Conservation (phyloP, 1,140 invertebrate species). For the Atta cephalotes region DNA sequence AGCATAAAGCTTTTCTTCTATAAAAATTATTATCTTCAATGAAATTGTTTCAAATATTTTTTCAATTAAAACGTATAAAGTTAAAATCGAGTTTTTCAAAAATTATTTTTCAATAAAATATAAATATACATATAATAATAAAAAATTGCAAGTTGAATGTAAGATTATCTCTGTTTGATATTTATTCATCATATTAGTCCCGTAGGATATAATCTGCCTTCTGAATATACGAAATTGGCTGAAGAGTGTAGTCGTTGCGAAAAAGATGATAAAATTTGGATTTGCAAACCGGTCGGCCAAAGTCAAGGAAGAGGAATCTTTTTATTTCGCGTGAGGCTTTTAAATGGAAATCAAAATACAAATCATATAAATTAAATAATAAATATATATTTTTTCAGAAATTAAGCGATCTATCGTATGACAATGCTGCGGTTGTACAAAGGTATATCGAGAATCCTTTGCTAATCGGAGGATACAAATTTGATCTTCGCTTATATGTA, state of each 20-base stretch:
- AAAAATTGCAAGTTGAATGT: background rate
- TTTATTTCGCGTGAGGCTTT: conserved; percentile 90
- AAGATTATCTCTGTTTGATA: background rate
- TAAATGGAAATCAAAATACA: background rate
- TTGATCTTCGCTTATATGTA: conserved; percentile 94
- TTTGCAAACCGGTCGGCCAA: conserved; percentile 94
- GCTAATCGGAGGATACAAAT: conserved; percentile 95
- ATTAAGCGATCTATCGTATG: conserved; percentile 91
- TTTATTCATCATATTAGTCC: conserved; percentile 87
- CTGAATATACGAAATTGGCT: conserved; percentile 94
- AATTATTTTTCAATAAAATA: background rate
- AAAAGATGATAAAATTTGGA: conserved; percentile 89
- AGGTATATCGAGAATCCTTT: conserved; percentile 95
- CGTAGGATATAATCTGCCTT: conserved; percentile 92
- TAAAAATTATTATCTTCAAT: background rate
- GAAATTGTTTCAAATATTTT: background rate
- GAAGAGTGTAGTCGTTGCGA: conserved; percentile 89
- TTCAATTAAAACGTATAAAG: too few relatives aligned
- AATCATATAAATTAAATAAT: background rate
- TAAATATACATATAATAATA: background rate
- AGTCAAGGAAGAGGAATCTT: conserved; percentile 94
- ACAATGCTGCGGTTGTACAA: conserved; percentile 92
- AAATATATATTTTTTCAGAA: conserved; percentile 85
- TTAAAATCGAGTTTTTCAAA: background rate
- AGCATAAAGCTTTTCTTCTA: background rate